Evolutionary conservation across 2,888 invertebrate species (phyloP).

Genomic region (Tenthredo distinguenda): DNA sequence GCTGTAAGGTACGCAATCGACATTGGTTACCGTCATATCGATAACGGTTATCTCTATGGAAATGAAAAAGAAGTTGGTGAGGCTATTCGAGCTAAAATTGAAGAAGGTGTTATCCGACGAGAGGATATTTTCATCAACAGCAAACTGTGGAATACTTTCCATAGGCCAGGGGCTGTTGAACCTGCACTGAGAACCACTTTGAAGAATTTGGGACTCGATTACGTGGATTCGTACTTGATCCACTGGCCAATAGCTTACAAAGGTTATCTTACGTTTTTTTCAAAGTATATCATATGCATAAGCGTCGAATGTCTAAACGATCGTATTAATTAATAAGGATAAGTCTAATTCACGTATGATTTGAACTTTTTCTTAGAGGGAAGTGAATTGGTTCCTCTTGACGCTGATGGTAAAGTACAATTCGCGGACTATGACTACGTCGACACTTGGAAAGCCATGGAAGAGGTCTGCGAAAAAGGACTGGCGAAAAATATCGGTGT

Average conservation of each 20-base stretch:
- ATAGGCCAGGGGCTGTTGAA: conserved; percentile 88
- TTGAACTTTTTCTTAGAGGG: conserved; percentile 79
- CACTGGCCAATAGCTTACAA: conserved; percentile 94
- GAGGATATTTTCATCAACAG: conserved; percentile 86
- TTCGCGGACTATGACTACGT: conserved; percentile 86
- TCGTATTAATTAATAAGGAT: conserved; percentile 2
- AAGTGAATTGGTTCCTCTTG: conserved; percentile 82
- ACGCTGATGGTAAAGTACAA: conserved; percentile 82
- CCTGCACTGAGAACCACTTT: conserved; percentile 85
- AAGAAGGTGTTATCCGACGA: conserved; percentile 84
- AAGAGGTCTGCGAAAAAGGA: conserved; percentile 85
- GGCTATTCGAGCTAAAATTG: conserved; percentile 83
- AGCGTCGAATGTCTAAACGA: not conserved
- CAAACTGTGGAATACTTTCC: conserved; percentile 91
- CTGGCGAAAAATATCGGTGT: conserved; percentile 88
- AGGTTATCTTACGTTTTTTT: conserved; percentile 51
- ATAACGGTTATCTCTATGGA: conserved; percentile 83
- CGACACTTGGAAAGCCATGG: conserved; percentile 89
- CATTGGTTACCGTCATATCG: conserved; percentile 88
- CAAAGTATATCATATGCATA: not conserved
- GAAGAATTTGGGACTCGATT: conserved; percentile 86
- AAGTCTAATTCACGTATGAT: conserved; percentile 5
- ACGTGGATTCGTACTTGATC: conserved; percentile 93
- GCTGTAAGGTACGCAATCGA: conserved; percentile 87
- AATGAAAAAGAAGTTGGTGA: conserved; percentile 87